These are phyloP conservation scores for Ectropis grisescens DNA, from an alignment of 1,140 invertebrate species.

Conservation along the genomic window DNA sequence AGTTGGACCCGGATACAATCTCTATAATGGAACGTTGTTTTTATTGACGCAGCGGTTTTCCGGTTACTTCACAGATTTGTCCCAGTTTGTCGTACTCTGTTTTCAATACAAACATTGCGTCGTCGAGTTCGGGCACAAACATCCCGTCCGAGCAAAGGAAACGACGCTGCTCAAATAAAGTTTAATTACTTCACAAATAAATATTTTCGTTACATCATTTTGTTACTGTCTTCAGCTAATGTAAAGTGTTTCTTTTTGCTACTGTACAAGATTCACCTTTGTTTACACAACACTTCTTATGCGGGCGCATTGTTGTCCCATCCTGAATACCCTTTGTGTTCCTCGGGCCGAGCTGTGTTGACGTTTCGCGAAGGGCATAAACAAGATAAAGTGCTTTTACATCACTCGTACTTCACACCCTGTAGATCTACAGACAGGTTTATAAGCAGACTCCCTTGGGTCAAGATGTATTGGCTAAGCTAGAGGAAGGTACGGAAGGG, in stretches of 20 bases:
- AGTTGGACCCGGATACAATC: slow-evolving; percentile 10
- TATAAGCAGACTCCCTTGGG: too few relatives aligned
- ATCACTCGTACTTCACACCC: too few relatives aligned
- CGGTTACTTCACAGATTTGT: slow-evolving; percentile 18
- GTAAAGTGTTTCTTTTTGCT: too few relatives aligned
- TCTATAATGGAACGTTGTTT: slow-evolving; percentile 24
- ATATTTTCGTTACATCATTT: too few relatives aligned
- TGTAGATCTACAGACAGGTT: too few relatives aligned
- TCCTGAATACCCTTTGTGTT: slow-evolving; percentile 24
- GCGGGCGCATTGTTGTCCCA: slow-evolving; percentile 27
- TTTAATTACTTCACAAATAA: slow-evolving; percentile 29
- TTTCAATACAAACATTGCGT: slow-evolving; percentile 40
- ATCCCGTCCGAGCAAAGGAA: slow-evolving; percentile 36
- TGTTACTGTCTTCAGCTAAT: too few relatives aligned
- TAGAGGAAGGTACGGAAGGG: too few relatives aligned
- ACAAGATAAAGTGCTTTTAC: too few relatives aligned
- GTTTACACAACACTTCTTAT: slow-evolving; percentile 7
- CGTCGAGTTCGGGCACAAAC: slow-evolving; percentile 30
- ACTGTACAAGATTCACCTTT: slow-evolving; percentile 4
- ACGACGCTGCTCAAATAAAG: slow-evolving; percentile 50
- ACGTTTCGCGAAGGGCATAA: slow-evolving; percentile 25
- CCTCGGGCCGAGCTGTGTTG: slow-evolving; percentile 8
- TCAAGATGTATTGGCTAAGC: too few relatives aligned
- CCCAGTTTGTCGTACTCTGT: slow-evolving; percentile 25
- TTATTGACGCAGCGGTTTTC: slow-evolving; percentile 14